phyloP scores from a whole-genome alignment of 1,140 invertebrate species.

The Drosophila lowei region DNA sequence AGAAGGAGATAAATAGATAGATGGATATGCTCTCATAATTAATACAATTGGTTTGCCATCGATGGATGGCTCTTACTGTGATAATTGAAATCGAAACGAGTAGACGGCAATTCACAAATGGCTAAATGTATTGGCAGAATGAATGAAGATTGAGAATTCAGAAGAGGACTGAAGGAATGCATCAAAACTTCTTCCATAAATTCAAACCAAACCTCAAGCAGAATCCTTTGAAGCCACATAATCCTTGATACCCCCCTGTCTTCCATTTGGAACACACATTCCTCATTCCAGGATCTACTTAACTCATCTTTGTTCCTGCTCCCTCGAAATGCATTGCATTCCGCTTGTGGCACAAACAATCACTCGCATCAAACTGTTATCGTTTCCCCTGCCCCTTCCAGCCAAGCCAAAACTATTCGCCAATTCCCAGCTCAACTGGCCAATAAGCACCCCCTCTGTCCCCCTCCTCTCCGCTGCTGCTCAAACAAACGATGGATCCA shows the following conservation, averaged over 20 bases:
- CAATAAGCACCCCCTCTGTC: constrained; percentile 28
- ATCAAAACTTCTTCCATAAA: neutral
- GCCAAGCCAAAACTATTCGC: constrained; percentile 11
- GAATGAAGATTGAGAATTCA: neutral
- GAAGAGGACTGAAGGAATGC: neutral
- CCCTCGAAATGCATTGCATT: constrained; percentile 37
- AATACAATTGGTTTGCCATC: constrained; percentile 39
- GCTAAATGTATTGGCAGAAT: constrained; percentile 6
- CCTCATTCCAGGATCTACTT: constrained; percentile 20
- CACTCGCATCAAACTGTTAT: constrained; percentile 33
- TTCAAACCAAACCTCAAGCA: neutral
- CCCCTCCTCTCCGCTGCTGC: constrained; percentile 8
- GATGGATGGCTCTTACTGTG: neutral
- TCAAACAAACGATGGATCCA: constrained; percentile 38
- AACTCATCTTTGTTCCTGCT: constrained; percentile 10
- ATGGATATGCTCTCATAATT: constrained; percentile 16
- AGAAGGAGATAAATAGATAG: constrained; percentile 5
- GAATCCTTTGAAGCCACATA: constrained; percentile 1
- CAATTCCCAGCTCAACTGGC: constrained; percentile 36
- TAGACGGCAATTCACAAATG: neutral
- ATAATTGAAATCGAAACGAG: constrained; percentile 12
- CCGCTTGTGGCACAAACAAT: constrained; percentile 46
- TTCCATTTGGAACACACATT: constrained; percentile 10
- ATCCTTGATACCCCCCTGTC: neutral
- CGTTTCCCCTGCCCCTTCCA: neutral